These are phyloP conservation scores for Campylomormyrus tamandua DNA, from an alignment of 2,113 vertebrate species.

Conservation along the genomic window DNA sequence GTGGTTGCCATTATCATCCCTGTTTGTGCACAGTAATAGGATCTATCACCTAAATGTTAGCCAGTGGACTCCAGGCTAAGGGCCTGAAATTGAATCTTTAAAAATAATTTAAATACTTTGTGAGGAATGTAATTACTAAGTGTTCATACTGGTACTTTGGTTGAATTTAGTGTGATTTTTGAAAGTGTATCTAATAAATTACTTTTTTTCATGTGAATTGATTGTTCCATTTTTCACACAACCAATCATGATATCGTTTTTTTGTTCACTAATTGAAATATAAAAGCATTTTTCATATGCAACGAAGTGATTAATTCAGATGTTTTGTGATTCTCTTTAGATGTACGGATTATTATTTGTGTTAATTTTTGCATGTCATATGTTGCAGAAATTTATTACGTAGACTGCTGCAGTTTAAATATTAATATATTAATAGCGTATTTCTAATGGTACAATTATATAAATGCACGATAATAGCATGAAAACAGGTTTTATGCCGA, in stretches of 20 bases:
- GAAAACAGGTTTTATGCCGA: background rate
- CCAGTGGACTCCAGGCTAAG: background rate
- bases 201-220: background rate
- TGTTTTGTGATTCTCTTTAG: background rate
- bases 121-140: background rate
- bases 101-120: background rate
- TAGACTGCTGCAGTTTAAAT: background rate
- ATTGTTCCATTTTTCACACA: background rate
- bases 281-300: background rate
- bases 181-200: background rate
- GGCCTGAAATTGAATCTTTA: background rate
- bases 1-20: background rate
- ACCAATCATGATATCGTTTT: background rate
- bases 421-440: background rate
- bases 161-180: background rate
- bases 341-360: background rate
- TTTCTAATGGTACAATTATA: background rate
- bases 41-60: background rate
- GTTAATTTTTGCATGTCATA: background rate
- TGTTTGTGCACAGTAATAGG: background rate
- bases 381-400: background rate
- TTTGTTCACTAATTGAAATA: background rate
- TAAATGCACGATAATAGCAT: background rate
- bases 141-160: background rate
- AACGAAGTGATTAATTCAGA: background rate